Evolutionary conservation across 2,888 invertebrate species (phyloP).

Genomic region (Ochlodes sylvanus): DNA sequence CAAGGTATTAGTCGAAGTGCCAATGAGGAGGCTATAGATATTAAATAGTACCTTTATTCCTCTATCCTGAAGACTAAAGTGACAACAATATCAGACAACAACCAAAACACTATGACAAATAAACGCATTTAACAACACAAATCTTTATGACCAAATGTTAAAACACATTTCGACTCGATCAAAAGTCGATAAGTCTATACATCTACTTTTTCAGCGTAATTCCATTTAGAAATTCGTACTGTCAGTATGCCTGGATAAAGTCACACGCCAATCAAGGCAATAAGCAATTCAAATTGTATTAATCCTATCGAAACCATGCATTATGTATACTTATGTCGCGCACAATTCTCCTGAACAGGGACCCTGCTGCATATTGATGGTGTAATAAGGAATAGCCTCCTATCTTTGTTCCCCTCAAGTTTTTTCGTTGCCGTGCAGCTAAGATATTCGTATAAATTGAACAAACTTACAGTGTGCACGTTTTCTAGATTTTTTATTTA

Average conservation of each 20-base stretch:
- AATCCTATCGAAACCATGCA: conserved; percentile 71
- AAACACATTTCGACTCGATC: neutral
- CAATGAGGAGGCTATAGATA: too few relatives aligned
- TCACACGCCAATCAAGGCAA: conserved; percentile 78
- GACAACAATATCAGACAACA: too few relatives aligned
- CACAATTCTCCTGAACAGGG: conserved; percentile 52
- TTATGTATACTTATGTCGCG: conserved; percentile 50
- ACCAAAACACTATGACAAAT: too few relatives aligned
- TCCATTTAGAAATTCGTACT: conserved; percentile 48
- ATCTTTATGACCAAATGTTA: neutral
- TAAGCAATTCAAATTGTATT: conserved; percentile 80
- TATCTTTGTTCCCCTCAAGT: conserved; percentile 39
- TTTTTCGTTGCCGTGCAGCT: neutral
- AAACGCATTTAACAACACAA: too few relatives aligned
- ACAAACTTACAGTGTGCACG: too few relatives aligned
- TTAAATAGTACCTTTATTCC: too few relatives aligned
- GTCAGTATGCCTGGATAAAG: conserved; percentile 44
- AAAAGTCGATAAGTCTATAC: conserved; percentile 7
- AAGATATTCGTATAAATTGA: too few relatives aligned
- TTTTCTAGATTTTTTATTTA: too few relatives aligned
- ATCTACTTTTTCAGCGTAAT: conserved; percentile 39
- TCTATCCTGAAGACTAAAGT: too few relatives aligned
- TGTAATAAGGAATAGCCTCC: conserved; percentile 39
- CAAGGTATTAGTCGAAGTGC: too few relatives aligned
- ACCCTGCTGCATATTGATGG: conserved; percentile 35